These are phyloP conservation scores for Apocheima hispidaria DNA, from an alignment of 2,888 invertebrate genomes.

Conservation along the genomic window DNA sequence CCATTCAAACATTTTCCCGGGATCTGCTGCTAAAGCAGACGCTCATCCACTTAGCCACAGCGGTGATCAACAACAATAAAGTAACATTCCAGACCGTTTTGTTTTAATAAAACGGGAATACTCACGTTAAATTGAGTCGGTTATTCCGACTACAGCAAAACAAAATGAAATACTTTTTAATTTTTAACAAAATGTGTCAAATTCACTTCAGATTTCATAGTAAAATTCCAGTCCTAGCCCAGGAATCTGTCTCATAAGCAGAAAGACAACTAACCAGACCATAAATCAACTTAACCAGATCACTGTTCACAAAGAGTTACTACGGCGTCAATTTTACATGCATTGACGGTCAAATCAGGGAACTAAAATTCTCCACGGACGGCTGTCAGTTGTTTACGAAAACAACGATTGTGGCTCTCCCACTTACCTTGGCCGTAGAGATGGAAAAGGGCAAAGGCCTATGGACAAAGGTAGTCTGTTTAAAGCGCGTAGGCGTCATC, in stretches of 20 bases:
- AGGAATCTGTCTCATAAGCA: constrained; percentile 9
- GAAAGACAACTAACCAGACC: constrained; percentile 9
- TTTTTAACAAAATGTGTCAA: too few species aligned
- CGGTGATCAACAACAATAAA: not conserved
- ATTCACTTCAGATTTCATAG: too few species aligned
- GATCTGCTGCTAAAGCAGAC: too few species aligned
- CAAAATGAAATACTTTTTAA: too few species aligned
- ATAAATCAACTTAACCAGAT: constrained; percentile 26
- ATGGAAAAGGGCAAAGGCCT: constrained; percentile 24
- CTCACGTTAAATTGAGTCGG: too few species aligned
- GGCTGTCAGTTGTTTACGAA: not conserved
- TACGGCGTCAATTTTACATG: not conserved
- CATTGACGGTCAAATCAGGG: not conserved
- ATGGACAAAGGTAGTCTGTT: constrained; percentile 25
- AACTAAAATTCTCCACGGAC: not conserved
- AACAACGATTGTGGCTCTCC: not conserved
- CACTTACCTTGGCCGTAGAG: not conserved
- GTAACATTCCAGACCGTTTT: constrained; percentile 11
- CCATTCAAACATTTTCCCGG: too few species aligned
- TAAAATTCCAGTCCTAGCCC: too few species aligned
- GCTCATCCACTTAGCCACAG: too few species aligned
- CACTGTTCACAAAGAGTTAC: constrained; percentile 12
- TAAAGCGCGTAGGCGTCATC: constrained; percentile 18
- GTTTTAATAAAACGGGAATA: too few species aligned
- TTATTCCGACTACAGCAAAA: too few species aligned